phyloP scores from a whole-genome alignment of 2,113 vertebrate species.

The Malurus alboscapulatus region DNA sequence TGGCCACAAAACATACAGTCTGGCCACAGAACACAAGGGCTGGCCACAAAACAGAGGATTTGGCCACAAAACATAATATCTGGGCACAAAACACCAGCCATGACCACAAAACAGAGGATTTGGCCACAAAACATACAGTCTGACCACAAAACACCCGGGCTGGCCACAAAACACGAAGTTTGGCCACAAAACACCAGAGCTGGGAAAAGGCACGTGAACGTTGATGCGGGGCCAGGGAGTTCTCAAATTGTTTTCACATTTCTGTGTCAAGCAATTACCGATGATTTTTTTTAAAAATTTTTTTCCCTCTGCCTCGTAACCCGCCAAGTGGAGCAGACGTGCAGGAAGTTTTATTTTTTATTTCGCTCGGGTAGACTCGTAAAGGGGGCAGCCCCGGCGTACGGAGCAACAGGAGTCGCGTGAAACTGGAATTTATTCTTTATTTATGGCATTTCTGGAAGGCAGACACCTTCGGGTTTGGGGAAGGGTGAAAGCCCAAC shows the following conservation, averaged over 20 bases:
- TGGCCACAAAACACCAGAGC: neutral
- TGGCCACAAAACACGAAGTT: neutral
- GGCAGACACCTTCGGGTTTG: neutral
- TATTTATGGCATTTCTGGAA: slow-evolving; percentile 41
- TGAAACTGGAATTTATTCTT: slow-evolving; percentile 1
- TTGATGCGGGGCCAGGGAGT: slow-evolving; percentile 52
- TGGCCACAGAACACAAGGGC: too few relatives aligned
- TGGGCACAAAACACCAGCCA: too few relatives aligned
- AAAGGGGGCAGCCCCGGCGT: slow-evolving; percentile 56
- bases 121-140: neutral
- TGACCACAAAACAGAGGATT: too few relatives aligned
- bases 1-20: too few relatives aligned
- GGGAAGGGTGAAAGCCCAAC: neutral
- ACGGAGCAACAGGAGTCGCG: slow-evolving; percentile 52
- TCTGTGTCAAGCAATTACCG: slow-evolving; percentile 54
- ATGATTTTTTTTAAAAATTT: neutral
- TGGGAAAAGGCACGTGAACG: neutral
- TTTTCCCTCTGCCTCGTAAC: slow-evolving; percentile 45
- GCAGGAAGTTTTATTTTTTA: slow-evolving; percentile 67
- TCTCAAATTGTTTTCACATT: slow-evolving; percentile 66
- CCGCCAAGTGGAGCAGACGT: slow-evolving; percentile 49
- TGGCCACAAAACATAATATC: too few relatives aligned
- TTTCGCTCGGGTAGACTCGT: slow-evolving; percentile 64
- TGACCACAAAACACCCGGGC: neutral
- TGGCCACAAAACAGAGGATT: too few relatives aligned